A percentile compares a stretch with the other conserved stretches of the same genome.
Conservation (phyloP, 2,113 vertebrate genomes). For the Callithrix jacchus region DNA sequence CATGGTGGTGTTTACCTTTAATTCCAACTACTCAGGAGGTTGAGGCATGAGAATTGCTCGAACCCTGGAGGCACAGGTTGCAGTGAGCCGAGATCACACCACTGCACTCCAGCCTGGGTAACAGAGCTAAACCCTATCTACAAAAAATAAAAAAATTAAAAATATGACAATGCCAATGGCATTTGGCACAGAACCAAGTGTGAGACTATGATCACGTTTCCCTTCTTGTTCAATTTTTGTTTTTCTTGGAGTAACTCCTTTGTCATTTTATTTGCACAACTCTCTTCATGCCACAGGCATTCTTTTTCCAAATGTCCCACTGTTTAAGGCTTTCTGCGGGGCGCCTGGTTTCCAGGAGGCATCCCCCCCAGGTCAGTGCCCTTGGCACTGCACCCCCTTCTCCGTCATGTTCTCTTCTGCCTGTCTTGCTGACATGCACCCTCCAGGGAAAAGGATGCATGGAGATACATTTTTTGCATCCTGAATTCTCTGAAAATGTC, state of each 20-base stretch:
- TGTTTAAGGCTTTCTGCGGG: background rate
- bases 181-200: background rate
- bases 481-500: background rate
- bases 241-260: background rate
- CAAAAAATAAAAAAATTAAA: too few species aligned
- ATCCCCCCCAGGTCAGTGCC: accelerated
- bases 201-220: background rate
- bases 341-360: background rate
- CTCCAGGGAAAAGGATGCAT: background rate
- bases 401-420: background rate
- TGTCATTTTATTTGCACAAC: background rate
- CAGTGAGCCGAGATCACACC: too few species aligned
- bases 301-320: background rate
- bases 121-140: too few species aligned
- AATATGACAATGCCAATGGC: background rate
- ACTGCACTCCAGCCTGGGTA: too few species aligned
- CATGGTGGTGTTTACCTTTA: too few species aligned
- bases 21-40: too few species aligned
- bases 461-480: background rate
- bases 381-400: background rate
- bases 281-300: background rate
- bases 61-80: too few species aligned
- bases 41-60: too few species aligned
- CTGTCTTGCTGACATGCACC: background rate
- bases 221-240: background rate